Percentiles rank a stretch among this genome's conserved stretches.
These are phyloP conservation scores for Micrasema longulum DNA, from an alignment of 1,140 invertebrate genomes.

Conservation along the genomic window DNA sequence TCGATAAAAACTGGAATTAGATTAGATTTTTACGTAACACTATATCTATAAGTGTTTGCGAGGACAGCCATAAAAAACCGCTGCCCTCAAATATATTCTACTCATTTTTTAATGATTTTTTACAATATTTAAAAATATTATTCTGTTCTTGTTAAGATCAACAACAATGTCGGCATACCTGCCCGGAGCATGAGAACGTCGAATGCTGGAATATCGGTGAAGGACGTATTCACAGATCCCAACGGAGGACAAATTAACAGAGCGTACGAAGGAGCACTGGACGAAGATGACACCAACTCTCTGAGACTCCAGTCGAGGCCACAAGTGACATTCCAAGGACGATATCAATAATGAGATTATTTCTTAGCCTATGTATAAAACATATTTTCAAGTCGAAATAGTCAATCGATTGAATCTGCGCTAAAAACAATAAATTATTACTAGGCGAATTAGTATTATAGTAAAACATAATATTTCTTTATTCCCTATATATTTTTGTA, in stretches of 20 bases:
- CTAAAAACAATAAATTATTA: constrained; percentile 34
- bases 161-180: constrained; percentile 63
- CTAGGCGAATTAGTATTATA: not conserved
- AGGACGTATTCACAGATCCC: constrained; percentile 71
- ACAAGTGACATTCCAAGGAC: constrained; percentile 64
- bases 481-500: constrained; percentile 2
- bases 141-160: constrained; percentile 58
- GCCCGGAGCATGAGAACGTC: constrained; percentile 68
- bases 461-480: not conserved
- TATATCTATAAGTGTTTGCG: too few species aligned
- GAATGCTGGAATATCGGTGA: constrained; percentile 71
- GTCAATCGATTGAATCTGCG: constrained; percentile 33
- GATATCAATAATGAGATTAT: constrained; percentile 59
- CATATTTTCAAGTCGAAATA: constrained; percentile 28
- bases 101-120: too few species aligned
- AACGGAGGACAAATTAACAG: constrained; percentile 71
- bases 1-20: too few species aligned
- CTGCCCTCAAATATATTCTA: too few species aligned
- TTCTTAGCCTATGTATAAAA: constrained; percentile 1
- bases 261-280: constrained; percentile 70
- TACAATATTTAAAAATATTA: too few species aligned
- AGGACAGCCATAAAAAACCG: too few species aligned
- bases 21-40: too few species aligned
- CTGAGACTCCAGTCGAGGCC: constrained; percentile 69
- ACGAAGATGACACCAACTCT: constrained; percentile 71